Evolutionary conservation across 1,140 invertebrate species (phyloP), one percentile per base, ranked within the genome.

Genomic region (Antheraea mylitta): DNA sequence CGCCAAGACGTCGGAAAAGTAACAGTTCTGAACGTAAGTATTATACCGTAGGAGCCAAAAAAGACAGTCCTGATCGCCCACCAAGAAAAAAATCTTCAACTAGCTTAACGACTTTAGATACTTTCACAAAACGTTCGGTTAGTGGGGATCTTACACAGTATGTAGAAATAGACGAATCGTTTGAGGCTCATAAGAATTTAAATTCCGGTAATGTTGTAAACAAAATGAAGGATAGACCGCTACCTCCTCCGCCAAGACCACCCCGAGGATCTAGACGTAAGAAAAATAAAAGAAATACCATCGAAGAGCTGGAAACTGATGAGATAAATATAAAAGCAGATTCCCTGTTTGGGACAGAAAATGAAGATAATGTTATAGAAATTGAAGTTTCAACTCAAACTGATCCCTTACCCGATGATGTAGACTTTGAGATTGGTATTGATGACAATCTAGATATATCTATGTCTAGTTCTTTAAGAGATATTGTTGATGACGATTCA

Each of bases 231-330:
- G 94, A 95, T 69, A 93, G 96, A 71, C 96, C 96, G 0, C 81
- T 97, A 67, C 96, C 96, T n/a, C 94, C 96, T 10, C 96, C 96
- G 0, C 96, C 96, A 7, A 90, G 96, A 62, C 96, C 96, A 48
- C 96, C 96, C 0, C 79, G 96, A 86, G 87, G 92, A 81, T 84
- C 90, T 65, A 93, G 85, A 85, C 78, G 86, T 83, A 86, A 92
- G 86, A 84, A 87, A 76, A 92, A 77, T 69, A 75, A 78, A 18
- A 78, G 72, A 66, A 79, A 86, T 72, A 81, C 78, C n/a, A 64
- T 77, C 19, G 82, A 89, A 58, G 83, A 92, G 36, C 68, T 80
- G n/a, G 68, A 69, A 67, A 74, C 71, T 22, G n/a, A 62, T 18
- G 74, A 76, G 9, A 19, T n/a, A 61, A 65, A 75, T 58, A 62